Percentiles rank a stretch among this genome's conserved stretches.
Conservation (phyloP, 2,113 vertebrate genomes). For the Nannobrachium achirus region DNA sequence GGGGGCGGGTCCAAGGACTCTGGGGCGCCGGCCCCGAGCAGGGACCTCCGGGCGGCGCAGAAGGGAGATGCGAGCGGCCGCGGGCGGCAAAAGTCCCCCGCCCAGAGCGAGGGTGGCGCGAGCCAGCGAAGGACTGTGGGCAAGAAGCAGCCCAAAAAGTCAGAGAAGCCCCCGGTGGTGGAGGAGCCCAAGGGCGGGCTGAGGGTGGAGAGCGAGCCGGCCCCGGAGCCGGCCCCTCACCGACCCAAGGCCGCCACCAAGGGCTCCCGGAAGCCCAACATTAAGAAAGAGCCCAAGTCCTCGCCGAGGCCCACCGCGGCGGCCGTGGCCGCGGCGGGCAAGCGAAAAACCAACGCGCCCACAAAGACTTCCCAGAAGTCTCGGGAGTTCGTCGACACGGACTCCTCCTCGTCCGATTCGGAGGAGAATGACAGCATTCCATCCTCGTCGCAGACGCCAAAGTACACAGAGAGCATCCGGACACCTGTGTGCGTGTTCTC, state of each 20-base stretch:
- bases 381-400: constrained; percentile 93
- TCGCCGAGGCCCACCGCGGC: constrained; percentile 84
- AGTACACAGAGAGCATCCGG: constrained; percentile 93
- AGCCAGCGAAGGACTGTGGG: constrained; percentile 87
- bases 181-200: constrained; percentile 93
- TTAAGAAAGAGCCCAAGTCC: constrained; percentile 94
- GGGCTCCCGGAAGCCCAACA: constrained; percentile 92
- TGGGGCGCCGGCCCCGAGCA: constrained; percentile 79
- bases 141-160: constrained; percentile 97
- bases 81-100: constrained; percentile 94
- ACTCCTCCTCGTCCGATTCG: constrained; percentile 95
- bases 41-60: constrained; percentile 88
- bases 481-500: constrained; percentile 93
- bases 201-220: constrained; percentile 93
- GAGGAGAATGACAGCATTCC: constrained; percentile 97
- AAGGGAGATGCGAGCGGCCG: constrained; percentile 89
- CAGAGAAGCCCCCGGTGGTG: constrained; percentile 87
- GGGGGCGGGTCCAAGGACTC: constrained; percentile 89
- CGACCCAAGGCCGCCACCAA: constrained; percentile 94
- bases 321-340: constrained; percentile 74
- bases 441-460: constrained; percentile 95
- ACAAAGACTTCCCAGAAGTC: constrained; percentile 93
- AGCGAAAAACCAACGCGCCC: constrained; percentile 89
- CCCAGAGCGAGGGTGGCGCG: constrained; percentile 87
- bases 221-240: constrained; percentile 86